Percentiles rank a stretch among this genome's conserved stretches.
Evolutionary conservation across 1,140 invertebrate genomes (phyloP).

Genomic region (Bombus waltoni): DNA sequence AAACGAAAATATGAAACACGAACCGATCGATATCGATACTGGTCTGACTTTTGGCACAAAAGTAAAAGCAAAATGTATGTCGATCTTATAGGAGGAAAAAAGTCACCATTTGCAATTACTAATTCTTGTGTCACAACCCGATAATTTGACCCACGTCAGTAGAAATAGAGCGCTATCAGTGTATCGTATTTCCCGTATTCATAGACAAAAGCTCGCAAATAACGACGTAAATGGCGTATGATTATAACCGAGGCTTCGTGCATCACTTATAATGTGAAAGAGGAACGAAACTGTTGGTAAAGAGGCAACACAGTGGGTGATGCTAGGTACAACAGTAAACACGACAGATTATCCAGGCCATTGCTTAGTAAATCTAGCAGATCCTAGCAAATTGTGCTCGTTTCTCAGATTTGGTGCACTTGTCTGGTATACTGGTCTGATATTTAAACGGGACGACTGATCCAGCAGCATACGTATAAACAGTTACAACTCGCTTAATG

Average conservation of each 20-base stretch:
- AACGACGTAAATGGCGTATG: background rate
- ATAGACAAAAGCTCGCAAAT: background rate
- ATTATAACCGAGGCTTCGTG: background rate
- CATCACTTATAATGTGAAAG: constrained; percentile 11
- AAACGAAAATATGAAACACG: background rate
- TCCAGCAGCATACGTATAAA: constrained; percentile 52
- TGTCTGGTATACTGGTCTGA: constrained; percentile 18
- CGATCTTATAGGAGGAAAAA: background rate
- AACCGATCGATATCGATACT: background rate
- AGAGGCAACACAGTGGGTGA: background rate
- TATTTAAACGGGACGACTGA: constrained; percentile 63
- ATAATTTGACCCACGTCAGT: background rate
- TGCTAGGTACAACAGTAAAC: constrained; percentile 57
- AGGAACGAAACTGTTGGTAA: constrained; percentile 2
- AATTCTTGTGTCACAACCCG: background rate
- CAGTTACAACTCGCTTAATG: constrained; percentile 60
- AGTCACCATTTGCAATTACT: background rate
- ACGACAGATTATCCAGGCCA: constrained; percentile 70
- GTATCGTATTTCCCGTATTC: background rate
- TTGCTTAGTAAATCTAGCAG: constrained; percentile 73
- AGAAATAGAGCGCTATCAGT: background rate
- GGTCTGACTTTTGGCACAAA: background rate
- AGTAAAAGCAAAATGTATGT: background rate
- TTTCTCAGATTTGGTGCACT: constrained; percentile 54
- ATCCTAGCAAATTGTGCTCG: constrained; percentile 66